phyloP scores from a whole-genome alignment of 2,113 vertebrate species.

The Empidonax traillii region DNA sequence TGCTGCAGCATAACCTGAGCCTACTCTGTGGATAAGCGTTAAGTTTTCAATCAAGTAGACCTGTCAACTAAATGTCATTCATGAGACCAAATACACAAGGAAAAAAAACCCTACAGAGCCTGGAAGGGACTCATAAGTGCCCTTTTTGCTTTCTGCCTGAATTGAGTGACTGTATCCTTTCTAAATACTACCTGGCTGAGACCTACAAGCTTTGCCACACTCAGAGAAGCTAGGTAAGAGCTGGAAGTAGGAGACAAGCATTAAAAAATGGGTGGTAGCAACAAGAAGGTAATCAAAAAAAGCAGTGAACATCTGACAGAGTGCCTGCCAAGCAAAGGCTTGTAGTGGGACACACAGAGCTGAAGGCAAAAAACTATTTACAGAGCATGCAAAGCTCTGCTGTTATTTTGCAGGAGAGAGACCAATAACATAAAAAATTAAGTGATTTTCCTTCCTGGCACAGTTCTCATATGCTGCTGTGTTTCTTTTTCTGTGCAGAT shows the following conservation, averaged over 20 bases:
- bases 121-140: background rate
- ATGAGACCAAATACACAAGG: background rate
- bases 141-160: background rate
- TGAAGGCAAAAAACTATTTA: background rate
- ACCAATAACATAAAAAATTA: background rate
- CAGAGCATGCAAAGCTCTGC: background rate
- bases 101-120: background rate
- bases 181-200: background rate
- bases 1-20: background rate
- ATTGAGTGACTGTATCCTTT: background rate
- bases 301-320: background rate
- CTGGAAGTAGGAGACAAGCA: background rate
- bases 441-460: background rate
- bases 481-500: background rate
- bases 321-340: background rate
- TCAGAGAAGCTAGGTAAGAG: background rate
- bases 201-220: background rate
- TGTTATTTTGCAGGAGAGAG: background rate
- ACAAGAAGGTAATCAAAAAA: background rate
- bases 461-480: background rate
- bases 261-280: background rate
- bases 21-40: background rate
- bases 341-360: background rate
- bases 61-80: background rate
- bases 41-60: background rate